Evolutionary conservation across 2,113 vertebrate species (phyloP).

Genomic region (Zootoca vivipara): DNA sequence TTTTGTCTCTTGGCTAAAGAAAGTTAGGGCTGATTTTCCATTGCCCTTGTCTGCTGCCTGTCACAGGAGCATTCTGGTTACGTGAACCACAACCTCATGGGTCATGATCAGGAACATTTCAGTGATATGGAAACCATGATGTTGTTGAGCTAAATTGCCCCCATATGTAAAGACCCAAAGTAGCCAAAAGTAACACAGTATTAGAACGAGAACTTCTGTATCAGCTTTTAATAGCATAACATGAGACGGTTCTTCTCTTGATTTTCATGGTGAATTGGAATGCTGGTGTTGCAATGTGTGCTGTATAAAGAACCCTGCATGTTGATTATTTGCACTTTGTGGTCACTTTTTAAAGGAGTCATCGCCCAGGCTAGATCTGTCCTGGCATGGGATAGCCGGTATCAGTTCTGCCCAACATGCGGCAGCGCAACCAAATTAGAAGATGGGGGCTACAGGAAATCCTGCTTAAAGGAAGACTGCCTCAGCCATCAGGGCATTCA

Average conservation of each 20-base stretch:
- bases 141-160: not conserved
- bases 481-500: conserved; percentile 87
- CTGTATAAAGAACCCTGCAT: not conserved
- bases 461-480: conserved; percentile 84
- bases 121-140: not conserved
- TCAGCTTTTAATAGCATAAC: not conserved
- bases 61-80: not conserved
- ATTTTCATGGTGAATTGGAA: not conserved
- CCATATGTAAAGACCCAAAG: not conserved
- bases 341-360: conserved; percentile 78
- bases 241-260: not conserved
- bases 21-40: not conserved
- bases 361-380: conserved; percentile 90
- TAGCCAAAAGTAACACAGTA: not conserved
- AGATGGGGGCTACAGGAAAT: conserved; percentile 91
- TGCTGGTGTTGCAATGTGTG: not conserved
- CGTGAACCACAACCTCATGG: not conserved
- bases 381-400: conserved; percentile 89
- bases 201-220: not conserved
- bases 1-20: not conserved
- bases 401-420: conserved; percentile 91
- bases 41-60: not conserved
- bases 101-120: not conserved
- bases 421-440: conserved; percentile 82
- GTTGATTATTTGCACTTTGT: conserved; percentile 2